phyloP scores from a whole-genome alignment of 2,113 vertebrate genomes.

The Syngnathus scovelli region DNA sequence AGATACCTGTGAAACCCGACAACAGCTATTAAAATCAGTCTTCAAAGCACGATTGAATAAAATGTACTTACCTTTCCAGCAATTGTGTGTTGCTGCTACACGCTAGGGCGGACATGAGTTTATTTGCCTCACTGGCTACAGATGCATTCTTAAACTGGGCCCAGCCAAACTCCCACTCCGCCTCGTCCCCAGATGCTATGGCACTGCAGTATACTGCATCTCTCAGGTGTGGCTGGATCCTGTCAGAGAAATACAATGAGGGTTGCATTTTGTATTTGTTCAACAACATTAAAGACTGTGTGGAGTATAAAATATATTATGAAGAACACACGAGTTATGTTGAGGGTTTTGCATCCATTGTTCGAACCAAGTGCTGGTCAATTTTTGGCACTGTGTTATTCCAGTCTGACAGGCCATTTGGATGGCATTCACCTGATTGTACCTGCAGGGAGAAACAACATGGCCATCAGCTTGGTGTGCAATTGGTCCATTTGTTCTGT shows the following conservation, averaged over 20 bases:
- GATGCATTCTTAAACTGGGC: constrained; percentile 56
- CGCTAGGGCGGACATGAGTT: constrained; percentile 74
- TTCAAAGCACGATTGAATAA: not conserved
- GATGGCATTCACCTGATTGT: constrained; percentile 79
- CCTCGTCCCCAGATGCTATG: constrained; percentile 64
- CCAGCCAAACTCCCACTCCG: constrained; percentile 83
- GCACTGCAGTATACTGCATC: constrained; percentile 83
- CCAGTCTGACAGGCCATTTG: constrained; percentile 76
- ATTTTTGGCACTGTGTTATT: constrained; percentile 38
- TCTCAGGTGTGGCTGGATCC: constrained; percentile 81
- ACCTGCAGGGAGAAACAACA: constrained; percentile 64
- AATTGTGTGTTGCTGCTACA: constrained; percentile 72
- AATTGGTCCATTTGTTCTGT: not conserved
- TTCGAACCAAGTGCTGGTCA: constrained; percentile 36
- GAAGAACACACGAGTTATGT: constrained; percentile 58
- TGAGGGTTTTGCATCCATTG: constrained; percentile 15
- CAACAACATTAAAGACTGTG: too few species aligned
- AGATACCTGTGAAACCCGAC: constrained; percentile 72
- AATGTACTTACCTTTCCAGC: constrained; percentile 70
- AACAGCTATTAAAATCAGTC: not conserved
- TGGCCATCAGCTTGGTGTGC: not conserved
- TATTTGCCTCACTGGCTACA: constrained; percentile 76
- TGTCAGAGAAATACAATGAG: constrained; percentile 31
- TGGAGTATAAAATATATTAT: too few species aligned
- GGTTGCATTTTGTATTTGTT: not conserved